Base-by-base conservation (phyloP, 2,113 vertebrate genomes). In the Triplophysa tibetana region DNA sequence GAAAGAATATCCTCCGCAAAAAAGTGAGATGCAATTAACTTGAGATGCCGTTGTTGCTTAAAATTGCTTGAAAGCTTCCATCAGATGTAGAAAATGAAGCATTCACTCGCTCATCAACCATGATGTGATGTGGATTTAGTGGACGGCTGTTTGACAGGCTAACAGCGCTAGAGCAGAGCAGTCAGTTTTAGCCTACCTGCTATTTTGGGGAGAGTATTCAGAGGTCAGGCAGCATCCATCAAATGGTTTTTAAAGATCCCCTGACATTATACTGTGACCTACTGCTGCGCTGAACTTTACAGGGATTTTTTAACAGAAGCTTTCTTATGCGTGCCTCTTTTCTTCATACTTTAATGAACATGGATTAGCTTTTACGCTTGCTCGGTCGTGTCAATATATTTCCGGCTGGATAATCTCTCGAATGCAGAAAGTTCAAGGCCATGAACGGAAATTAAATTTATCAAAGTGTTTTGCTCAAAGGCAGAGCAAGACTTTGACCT, bases 171-270 rank as follows among this genome's bases (percentile, higher is more conserved):
- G 29, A 72, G 65, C 74, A 70, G 19, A 50, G 9, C 43, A 70
- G 56, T 50, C 43, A 45, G 4, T 26, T 70, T 70, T 41, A 70
- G 56, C 14, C 24, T 26, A 23, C 24, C 48, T 73, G 61, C 78
- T 79, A 54, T 79, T 79, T 79, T 70, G 33, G 77, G 77, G 65
- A 50, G 2, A 17, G 17, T 61, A 72, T 64, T 54, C 41, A 52
- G 58, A 50, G 68, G 67, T 72, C 68, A 56, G 29, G 6, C 33
- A 23, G 29, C 12, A 73, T 73, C 70, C 54, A 61, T 73, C 70
- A 73, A 13, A 61, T 2, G n/a, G 33, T 60, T 60, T 38, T 73
- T 73, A 73, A 73, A 73, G 70, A 48, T 63, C 72, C 21, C 23
- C 45, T 63, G 72, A 75, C 58, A 75, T 75, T 75, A 75, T 45